Base-by-base conservation (phyloP, 2,888 invertebrate genomes). In the Dorcus parallelipipedus region DNA sequence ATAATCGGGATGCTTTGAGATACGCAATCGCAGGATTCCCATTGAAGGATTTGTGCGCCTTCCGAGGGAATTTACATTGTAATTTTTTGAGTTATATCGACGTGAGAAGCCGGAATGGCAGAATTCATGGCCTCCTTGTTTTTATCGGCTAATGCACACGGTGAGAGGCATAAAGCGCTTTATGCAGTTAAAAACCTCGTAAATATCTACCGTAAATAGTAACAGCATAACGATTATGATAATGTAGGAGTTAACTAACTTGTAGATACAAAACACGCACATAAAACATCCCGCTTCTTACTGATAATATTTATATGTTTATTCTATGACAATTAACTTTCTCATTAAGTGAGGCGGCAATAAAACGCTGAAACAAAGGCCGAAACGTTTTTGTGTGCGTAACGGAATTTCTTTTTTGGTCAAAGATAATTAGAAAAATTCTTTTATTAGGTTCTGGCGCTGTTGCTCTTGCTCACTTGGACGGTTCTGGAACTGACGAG, bases 401-500 rank as follows among this genome's bases (percentile, higher is more conserved):
- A 33, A 33, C 26, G 26, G 26, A 4, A 6, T 6, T 33, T 33
- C 6, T 33, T 33, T 33, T 33, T 5, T 14, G 14, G 26, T 7
- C 26, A 7, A 33, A 33, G 26, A 6, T 33, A 33, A 33, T 33
- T 33, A 33, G 26, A 33, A 20, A 39, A 38, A 10, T 49, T 54
- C 9, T 33, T 39, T 42, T 59, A 75, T 43, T 74, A 91, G 93
- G 93, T 53, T 94, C 94, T 14, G 95, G 95, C 45, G 95, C 94
- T 7, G 90, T 92, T 38, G 90, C 93, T 14, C 75, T 94, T 65
- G 91, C 91, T 8, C 94, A 94, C 77, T 79, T 93, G 53, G 93
- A 90, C 78, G 94, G 94, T 2, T 88, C 89, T 26, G 92, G 92
- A 45, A 89, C 90, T 1, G 91, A 91, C 68, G 91, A 93, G 72